Evolutionary conservation across 2,797 vertebrate genomes (phyloP).

Genomic region (Salarias fasciatus): DNA sequence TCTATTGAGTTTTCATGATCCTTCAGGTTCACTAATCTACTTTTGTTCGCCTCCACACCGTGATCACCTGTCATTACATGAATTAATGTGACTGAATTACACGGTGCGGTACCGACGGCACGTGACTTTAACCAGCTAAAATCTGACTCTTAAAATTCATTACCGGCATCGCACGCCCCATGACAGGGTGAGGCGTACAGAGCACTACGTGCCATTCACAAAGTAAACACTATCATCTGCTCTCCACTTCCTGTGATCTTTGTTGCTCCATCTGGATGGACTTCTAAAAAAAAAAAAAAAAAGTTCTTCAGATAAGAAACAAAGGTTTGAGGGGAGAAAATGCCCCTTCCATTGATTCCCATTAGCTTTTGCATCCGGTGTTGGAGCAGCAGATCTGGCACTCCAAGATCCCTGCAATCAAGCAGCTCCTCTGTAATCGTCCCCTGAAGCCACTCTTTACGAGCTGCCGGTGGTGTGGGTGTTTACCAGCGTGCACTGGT

Average conservation of each 20-base stretch:
- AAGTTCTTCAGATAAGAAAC: slow-evolving; percentile 69
- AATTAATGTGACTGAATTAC: slow-evolving; percentile 4
- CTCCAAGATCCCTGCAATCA: slow-evolving; percentile 66
- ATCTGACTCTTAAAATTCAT: slow-evolving; percentile 21
- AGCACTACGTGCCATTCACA: slow-evolving; percentile 17
- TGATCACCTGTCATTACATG: neutral
- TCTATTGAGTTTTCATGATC: neutral
- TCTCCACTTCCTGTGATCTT: slow-evolving; percentile 66
- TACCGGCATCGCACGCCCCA: slow-evolving; percentile 20
- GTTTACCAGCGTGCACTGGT: slow-evolving; percentile 19
- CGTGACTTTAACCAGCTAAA: slow-evolving; percentile 14
- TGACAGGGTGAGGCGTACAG: slow-evolving; percentile 19
- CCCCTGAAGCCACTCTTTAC: slow-evolving; percentile 42
- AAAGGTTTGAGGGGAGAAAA: slow-evolving; percentile 57
- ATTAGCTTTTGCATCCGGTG: slow-evolving; percentile 56
- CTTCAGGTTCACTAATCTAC: neutral
- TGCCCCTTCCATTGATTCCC: slow-evolving; percentile 56
- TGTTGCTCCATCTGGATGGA: slow-evolving; percentile 59
- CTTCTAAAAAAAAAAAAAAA: slow-evolving; percentile 65
- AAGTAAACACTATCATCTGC: slow-evolving; percentile 64
- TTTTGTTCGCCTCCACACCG: neutral
- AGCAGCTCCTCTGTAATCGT: slow-evolving; percentile 63
- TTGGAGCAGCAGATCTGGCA: slow-evolving; percentile 51
- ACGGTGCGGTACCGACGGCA: neutral
- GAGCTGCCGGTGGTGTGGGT: slow-evolving; percentile 36